Evolutionary conservation across 2,888 invertebrate genomes (phyloP).

Genomic region (Patella caerulea): DNA sequence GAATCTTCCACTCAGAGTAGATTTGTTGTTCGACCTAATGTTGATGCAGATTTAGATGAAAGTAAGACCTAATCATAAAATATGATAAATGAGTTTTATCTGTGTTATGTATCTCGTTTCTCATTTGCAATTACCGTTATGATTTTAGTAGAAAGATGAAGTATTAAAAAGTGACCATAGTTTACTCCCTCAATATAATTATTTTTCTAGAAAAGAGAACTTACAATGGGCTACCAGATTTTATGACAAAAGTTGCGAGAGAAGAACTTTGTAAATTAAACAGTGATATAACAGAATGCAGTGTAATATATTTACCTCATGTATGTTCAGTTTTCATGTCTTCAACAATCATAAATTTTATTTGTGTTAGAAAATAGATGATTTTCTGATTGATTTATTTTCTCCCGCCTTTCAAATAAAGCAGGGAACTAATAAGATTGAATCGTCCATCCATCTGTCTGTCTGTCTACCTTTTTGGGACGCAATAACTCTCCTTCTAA

Average conservation of each 20-base stretch:
- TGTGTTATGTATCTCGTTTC: too few relatives aligned
- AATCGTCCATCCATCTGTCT: too few relatives aligned
- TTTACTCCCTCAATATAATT: neutral
- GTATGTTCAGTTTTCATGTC: constrained; percentile 67
- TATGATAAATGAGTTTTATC: too few relatives aligned
- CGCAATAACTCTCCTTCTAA: too few relatives aligned
- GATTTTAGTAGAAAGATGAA: neutral
- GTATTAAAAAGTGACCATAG: neutral
- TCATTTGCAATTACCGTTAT: neutral
- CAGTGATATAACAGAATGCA: constrained; percentile 66
- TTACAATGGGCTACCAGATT: constrained; percentile 80
- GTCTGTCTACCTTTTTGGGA: too few relatives aligned
- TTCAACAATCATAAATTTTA: too few relatives aligned
- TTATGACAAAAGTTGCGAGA: constrained; percentile 82
- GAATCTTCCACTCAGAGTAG: constrained; percentile 74
- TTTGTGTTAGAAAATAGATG: too few relatives aligned
- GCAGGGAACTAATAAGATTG: too few relatives aligned
- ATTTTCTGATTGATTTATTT: too few relatives aligned
- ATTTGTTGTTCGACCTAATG: constrained; percentile 82
- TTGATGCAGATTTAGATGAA: constrained; percentile 83
- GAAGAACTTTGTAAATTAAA: constrained; percentile 81
- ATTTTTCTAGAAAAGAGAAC: constrained; percentile 78
- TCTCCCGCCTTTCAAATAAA: too few relatives aligned
- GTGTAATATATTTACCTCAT: constrained; percentile 74
- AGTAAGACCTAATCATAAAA: constrained; percentile 65